Evolutionary conservation across 2,888 invertebrate species (phyloP), one percentile per base, ranked within the genome.

Genomic region (Tetanocera ferruginea): DNA sequence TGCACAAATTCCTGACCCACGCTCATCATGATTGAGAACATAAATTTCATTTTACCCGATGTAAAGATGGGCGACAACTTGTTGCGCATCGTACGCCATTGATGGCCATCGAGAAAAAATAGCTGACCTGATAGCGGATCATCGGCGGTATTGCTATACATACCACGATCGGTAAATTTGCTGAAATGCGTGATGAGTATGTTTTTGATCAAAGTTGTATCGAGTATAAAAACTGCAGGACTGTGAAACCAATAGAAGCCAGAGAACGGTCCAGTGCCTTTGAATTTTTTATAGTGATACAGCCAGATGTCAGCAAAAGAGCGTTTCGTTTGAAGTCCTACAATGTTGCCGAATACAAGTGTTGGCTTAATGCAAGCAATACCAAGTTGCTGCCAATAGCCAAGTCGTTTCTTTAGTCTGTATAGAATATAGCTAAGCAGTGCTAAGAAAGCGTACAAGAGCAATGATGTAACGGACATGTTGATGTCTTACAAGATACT

Each of bases 11-110:
- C 79, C 0, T 83, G 66, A 2, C 81, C 78, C 55, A 87, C 82
- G 8, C 81, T 80, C 0, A 83, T 78, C 5, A 91, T 82, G 0
- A 87, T 86, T 6, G 87, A 86, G 73, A 87, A 89, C 89, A 90
- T 90, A 52, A 82, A 84, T 80, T 89, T 90, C 85, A 91, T 89
- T 83, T 90, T 91, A 17, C 90, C 90, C 0, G 89, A 87, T 1
- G 90, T 89, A 80, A 91, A 91, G 0, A 90, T 88, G 3, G 90
- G 89, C 3, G 89, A 88, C 52, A 91, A 76, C 64, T 90, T 89
- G 0, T 85, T 78, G 37, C 91, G 83, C 66, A 90, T 81, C 11
- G 84, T 82, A 76, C 87, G 89, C 91, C 91, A 91, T 9, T 79
- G 79, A 3, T 66, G 31, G 2, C 89, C 90, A 3, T 85, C 85